A percentile compares a stretch with the other conserved stretches of the same genome.
Conservation (phyloP, 2,797 vertebrate species). For the Petrocephalus schoutedeni region DNA sequence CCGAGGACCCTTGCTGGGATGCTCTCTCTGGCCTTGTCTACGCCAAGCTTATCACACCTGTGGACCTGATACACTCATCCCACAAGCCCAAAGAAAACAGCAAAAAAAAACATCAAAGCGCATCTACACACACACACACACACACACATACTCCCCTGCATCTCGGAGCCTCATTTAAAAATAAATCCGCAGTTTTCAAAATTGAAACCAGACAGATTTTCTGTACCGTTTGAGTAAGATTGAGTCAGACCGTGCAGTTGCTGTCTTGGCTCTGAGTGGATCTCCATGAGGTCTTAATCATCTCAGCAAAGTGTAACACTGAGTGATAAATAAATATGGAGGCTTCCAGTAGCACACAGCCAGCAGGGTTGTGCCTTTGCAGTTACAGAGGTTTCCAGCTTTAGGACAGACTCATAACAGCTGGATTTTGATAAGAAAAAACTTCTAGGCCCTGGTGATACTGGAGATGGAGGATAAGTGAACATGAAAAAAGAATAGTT, state of each 20-base stretch:
- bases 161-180: neutral
- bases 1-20: neutral
- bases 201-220: neutral
- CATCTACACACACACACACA: neutral
- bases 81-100: neutral
- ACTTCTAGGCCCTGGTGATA: neutral
- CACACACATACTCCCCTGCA: neutral
- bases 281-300: conserved; percentile 3
- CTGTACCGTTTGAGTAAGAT: neutral
- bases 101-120: neutral
- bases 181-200: neutral
- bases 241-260: neutral
- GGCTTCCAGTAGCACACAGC: neutral
- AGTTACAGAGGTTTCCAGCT: neutral
- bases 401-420: neutral
- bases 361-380: neutral
- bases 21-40: neutral
- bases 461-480: neutral
- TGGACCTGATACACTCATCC: neutral
- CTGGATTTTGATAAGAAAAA: neutral
- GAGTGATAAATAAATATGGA: neutral
- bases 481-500: neutral
- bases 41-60: neutral
- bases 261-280: neutral
- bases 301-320: neutral